Evolutionary conservation across 2,888 invertebrate genomes (phyloP).

Genomic region (Tenthredo scrophulariae): DNA sequence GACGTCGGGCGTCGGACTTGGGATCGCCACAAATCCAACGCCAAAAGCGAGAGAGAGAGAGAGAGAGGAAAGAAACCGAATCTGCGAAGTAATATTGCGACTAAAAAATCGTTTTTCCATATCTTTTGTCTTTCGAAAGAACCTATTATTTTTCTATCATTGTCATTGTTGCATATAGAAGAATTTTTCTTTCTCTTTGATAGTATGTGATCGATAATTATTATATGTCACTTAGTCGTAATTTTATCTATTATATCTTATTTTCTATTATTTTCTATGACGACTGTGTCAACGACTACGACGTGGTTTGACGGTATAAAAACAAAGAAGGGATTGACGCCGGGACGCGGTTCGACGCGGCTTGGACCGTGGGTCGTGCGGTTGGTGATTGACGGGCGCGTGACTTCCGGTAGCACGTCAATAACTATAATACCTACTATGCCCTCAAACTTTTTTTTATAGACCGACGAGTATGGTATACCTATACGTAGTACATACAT

Average conservation of each 20-base stretch:
- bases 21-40: background rate
- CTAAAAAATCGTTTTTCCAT: no score
- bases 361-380: background rate
- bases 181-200: no score
- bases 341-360: background rate
- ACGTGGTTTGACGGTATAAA: constrained; percentile 15
- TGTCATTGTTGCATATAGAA: no score
- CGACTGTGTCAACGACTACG: background rate
- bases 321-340: constrained; percentile 36
- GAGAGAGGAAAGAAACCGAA: background rate
- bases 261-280: background rate
- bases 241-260: background rate
- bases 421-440: constrained; percentile 8
- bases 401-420: constrained; percentile 45
- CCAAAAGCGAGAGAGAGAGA: background rate
- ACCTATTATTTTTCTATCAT: no score
- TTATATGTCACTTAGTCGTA: no score
- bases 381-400: constrained; percentile 42
- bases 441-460: constrained; percentile 11
- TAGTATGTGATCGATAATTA: no score
- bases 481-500: background rate
- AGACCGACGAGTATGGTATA: background rate
- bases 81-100: no score
- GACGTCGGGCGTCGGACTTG: background rate
- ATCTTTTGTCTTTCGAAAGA: no score